Conservation (phyloP, 1,140 invertebrate species). For the Pinna nobilis region DNA sequence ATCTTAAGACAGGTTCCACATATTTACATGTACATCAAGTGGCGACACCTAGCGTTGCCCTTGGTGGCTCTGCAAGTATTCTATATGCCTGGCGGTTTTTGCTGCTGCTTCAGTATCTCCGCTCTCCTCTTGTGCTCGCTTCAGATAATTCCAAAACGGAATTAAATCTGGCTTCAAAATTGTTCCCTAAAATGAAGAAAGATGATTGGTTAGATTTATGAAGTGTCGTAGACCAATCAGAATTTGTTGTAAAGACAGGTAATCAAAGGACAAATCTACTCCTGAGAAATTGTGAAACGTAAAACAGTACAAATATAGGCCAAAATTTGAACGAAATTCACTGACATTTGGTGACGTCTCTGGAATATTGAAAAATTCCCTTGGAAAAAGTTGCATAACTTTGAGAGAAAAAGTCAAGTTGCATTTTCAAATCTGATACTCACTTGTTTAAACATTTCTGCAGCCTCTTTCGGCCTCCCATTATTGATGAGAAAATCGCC, state of each 20-base stretch:
- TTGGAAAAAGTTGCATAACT: not conserved
- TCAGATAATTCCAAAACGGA: constrained; percentile 55
- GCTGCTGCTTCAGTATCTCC: constrained; percentile 51
- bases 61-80: too few relatives aligned
- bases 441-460: constrained; percentile 54
- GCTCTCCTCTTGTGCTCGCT: constrained; percentile 37
- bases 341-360: not conserved
- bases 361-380: not conserved
- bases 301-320: not conserved
- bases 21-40: too few relatives aligned
- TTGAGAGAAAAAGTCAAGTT: not conserved
- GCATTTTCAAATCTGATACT: not conserved
- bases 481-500: constrained; percentile 49
- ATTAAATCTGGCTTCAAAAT: constrained; percentile 49
- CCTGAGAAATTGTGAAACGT: too few relatives aligned
- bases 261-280: not conserved
- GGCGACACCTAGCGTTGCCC: too few relatives aligned
- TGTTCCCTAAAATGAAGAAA: constrained; percentile 50
- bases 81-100: not conserved
- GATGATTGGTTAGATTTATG: too few relatives aligned
- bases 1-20: too few relatives aligned
- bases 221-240: constrained; percentile 4
- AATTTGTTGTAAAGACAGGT: not conserved
- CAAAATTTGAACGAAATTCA: not conserved
- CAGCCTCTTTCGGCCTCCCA: constrained; percentile 45